These are phyloP conservation scores for Pimephales promelas DNA, from an alignment of 2,113 vertebrate genomes.

Conservation along the genomic window DNA sequence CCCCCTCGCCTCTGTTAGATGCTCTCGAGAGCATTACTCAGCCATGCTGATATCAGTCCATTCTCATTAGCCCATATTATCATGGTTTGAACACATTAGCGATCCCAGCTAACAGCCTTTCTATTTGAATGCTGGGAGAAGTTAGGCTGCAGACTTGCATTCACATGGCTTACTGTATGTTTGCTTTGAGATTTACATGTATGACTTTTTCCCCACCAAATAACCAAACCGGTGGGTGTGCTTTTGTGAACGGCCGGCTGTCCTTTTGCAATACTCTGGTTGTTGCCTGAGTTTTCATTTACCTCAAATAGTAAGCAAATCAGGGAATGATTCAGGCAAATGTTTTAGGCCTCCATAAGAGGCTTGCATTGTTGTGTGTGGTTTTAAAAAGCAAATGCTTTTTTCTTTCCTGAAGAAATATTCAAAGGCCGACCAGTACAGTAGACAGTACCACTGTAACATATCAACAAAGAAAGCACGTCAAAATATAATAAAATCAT, in stretches of 20 bases:
- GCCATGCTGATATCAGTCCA: constrained; percentile 54
- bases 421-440: constrained; percentile 30
- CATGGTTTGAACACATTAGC: constrained; percentile 64
- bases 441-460: background rate
- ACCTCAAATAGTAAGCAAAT: constrained; percentile 63
- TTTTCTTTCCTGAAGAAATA: constrained; percentile 41
- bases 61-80: constrained; percentile 56
- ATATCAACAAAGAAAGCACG: background rate
- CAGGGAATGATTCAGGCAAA: constrained; percentile 70
- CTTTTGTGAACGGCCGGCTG: background rate
- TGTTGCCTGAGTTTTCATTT: constrained; percentile 53
- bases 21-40: constrained; percentile 55
- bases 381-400: constrained; percentile 59
- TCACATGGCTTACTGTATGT: background rate
- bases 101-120: constrained; percentile 51
- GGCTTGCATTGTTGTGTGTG: constrained; percentile 62
- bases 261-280: constrained; percentile 40
- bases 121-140: background rate
- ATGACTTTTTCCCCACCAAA: constrained; percentile 58
- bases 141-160: background rate
- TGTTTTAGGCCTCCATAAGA: constrained; percentile 55
- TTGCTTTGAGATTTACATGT: constrained; percentile 58
- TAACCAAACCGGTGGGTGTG: constrained; percentile 40
- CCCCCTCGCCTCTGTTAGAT: constrained; percentile 40
- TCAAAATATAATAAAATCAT: background rate